Base-by-base conservation (phyloP, 1,140 invertebrate species). In the Pemphigus obesinymphae region DNA sequence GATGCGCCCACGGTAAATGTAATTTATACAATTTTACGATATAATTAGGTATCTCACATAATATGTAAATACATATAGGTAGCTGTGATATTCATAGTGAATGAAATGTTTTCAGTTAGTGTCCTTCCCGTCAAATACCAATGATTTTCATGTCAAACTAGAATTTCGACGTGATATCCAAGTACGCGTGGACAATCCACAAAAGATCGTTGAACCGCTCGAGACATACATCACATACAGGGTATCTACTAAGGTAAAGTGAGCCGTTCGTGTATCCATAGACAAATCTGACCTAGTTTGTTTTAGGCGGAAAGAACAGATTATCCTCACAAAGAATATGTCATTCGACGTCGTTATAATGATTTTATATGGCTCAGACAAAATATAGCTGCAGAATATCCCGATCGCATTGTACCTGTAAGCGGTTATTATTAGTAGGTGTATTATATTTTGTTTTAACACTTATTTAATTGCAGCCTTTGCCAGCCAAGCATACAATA, bases 221-320 rank as follows among this genome's bases (percentile, higher is more conserved):
- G 93, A 93, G 86, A 92, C 92, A 3, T 94, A 91, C 84, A 92
- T 94, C 66, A 92, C 92, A 53, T 94, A 93, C 84, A 88, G 92
- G 61, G 89, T 93, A 34, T 90, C 90, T 20, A 92, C 92, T 2
- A 84, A 83, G 66, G 83, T 84, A 83, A 83, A 45, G 55, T 72
- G 26, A 29, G 31, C 17, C n/a, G 17, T 50, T 20, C 2, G 29
- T 53, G 43, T 45, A 45, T 45, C 17, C 13, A 23, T 34, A 17
- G 17, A 83, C 11, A 13, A 45, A 43, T 63, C 75, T 83, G 58
- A 78, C 50, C 50, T 63, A 37, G 15, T 50, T 83, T 85, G 83
- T 85, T 85, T 10, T 85, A 92, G 91, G 90, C 91, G 8, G 90
- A 90, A 17, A 88, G 92, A 84, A 88, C 90, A 85, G 92, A 93